Evolutionary conservation across 2,888 invertebrate species (phyloP).

Genomic region (Lomographa bimaculata): DNA sequence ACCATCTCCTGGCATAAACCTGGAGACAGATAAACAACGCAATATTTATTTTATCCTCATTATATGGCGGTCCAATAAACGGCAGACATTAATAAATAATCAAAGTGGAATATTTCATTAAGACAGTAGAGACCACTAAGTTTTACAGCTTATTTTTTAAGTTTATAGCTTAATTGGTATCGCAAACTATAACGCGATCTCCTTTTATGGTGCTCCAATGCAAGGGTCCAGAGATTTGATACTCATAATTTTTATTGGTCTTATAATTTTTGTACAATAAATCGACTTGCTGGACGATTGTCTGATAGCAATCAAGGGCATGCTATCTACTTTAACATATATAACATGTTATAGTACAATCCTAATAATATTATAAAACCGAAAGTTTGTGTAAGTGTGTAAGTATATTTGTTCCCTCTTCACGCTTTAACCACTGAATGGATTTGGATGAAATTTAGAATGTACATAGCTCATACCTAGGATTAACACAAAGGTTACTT

Average conservation of each 20-base stretch:
- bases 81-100: conserved; percentile 70
- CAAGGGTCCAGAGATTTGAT: conserved; percentile 54
- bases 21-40: conserved; percentile 35
- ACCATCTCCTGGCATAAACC: conserved; percentile 21
- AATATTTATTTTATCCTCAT: conserved; percentile 58
- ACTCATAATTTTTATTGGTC: conserved; percentile 23
- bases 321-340: too few relatives aligned
- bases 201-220: conserved; percentile 65
- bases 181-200: conserved; percentile 76
- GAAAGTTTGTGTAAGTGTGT: too few relatives aligned
- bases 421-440: too few relatives aligned
- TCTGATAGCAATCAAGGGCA: too few relatives aligned
- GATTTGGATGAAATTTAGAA: too few relatives aligned
- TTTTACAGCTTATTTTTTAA: conserved; percentile 65
- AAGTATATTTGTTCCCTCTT: too few relatives aligned
- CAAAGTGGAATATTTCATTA: conserved; percentile 75
- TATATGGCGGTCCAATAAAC: conserved; percentile 63
- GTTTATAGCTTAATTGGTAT: conserved; percentile 75
- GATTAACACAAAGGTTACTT: too few relatives aligned
- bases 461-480: too few relatives aligned
- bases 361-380: too few relatives aligned
- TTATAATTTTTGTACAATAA: conserved; percentile 7
- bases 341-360: too few relatives aligned
- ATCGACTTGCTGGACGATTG: too few relatives aligned
- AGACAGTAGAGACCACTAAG: conserved; percentile 68